A percentile compares a stretch with the other conserved stretches of the same genome.
Conservation (phyloP, 1,140 invertebrate species). For the Copidosoma floridanum region DNA sequence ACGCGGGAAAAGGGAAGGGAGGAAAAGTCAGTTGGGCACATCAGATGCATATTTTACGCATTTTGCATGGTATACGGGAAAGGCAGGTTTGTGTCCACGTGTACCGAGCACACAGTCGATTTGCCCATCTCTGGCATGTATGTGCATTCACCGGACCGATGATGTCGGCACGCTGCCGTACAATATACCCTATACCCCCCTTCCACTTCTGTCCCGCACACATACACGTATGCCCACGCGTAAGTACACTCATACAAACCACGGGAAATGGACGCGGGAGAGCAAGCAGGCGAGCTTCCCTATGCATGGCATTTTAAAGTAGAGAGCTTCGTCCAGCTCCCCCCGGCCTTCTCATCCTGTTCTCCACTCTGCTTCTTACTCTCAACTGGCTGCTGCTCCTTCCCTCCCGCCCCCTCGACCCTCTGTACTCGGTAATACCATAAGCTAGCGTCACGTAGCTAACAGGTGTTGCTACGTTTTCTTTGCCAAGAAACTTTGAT, state of each 20-base stretch:
- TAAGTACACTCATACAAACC: too few relatives aligned
- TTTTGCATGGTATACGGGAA: too few relatives aligned
- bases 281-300: neutral
- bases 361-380: neutral
- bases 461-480: constrained; percentile 44
- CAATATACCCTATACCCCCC: neutral
- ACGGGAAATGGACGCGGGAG: constrained; percentile 13
- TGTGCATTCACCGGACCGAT: neutral
- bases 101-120: too few relatives aligned
- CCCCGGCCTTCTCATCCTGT: too few relatives aligned
- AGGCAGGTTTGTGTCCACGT: too few relatives aligned
- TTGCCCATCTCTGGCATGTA: constrained; percentile 1
- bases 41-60: too few relatives aligned
- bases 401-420: constrained; percentile 25
- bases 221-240: too few relatives aligned
- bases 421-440: too few relatives aligned
- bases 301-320: constrained; percentile 52
- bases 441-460: constrained; percentile 44
- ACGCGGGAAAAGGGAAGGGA: neutral
- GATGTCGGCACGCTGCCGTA: too few relatives aligned
- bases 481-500: constrained; percentile 41
- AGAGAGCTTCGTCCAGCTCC: constrained; percentile 14
- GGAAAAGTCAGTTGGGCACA: too few relatives aligned
- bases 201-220: neutral
- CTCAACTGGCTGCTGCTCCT: too few relatives aligned